phyloP scores from a whole-genome alignment of 2,888 invertebrate species.

The Rutpela maculata region DNA sequence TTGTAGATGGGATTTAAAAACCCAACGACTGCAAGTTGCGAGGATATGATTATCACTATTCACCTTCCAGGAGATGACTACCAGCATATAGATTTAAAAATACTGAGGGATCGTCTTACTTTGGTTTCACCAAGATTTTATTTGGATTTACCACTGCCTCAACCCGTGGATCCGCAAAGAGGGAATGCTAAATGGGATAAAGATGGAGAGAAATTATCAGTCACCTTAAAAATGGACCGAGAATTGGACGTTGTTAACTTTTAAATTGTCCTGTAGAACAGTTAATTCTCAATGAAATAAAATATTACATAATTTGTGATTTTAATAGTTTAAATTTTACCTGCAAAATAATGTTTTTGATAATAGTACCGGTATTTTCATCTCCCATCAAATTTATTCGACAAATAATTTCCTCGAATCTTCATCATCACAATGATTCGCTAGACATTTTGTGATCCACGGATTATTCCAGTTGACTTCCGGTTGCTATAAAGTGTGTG shows the following conservation, averaged over 20 bases:
- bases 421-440: no score
- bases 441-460: no score
- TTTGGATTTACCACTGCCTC: constrained; percentile 86
- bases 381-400: no score
- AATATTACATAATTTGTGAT: not conserved
- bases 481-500: no score
- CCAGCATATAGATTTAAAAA: constrained; percentile 85
- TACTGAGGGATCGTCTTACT: constrained; percentile 79
- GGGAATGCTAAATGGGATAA: constrained; percentile 89
- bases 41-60: constrained; percentile 88
- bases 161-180: constrained; percentile 86
- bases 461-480: no score
- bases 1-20: constrained; percentile 67
- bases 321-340: not conserved
- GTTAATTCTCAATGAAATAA: not conserved
- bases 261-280: constrained; percentile 71
- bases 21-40: constrained; percentile 72
- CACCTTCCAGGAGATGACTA: constrained; percentile 85
- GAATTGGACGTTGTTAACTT: constrained; percentile 93
- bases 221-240: constrained; percentile 85
- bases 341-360: not conserved
- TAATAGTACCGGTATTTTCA: not conserved
- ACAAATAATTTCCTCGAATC: no score
- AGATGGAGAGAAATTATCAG: constrained; percentile 79
- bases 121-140: constrained; percentile 80